Conservation (phyloP, 2,797 vertebrate species). For the Pseudochromis fuscus region DNA sequence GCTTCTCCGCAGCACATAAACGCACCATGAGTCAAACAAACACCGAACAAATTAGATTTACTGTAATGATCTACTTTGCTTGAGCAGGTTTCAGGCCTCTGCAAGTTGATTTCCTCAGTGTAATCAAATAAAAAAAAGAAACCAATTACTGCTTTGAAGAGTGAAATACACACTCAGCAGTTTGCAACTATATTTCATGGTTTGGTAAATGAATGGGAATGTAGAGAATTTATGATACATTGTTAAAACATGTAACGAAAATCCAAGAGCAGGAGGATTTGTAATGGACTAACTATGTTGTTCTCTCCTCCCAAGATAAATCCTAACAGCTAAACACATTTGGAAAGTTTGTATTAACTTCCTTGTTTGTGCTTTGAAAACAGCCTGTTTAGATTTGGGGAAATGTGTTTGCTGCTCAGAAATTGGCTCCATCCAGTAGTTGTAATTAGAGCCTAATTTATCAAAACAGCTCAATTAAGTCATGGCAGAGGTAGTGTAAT, state of each 20-base stretch:
- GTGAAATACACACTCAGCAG: background rate
- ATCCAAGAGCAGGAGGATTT: background rate
- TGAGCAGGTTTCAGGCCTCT: background rate
- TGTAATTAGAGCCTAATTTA: conserved; percentile 29
- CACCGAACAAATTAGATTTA: conserved; percentile 3
- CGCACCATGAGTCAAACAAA: conserved; percentile 10
- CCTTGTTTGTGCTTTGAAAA: conserved; percentile 2
- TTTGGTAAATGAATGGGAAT: conserved; percentile 4
- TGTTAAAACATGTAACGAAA: background rate
- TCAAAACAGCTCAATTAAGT: conserved; percentile 33
- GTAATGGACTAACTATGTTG: background rate
- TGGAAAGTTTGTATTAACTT: background rate
- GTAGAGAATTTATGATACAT: conserved; percentile 7
- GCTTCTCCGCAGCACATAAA: background rate
- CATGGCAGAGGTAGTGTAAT: conserved; percentile 2
- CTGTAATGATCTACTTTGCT: background rate
- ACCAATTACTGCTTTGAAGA: background rate
- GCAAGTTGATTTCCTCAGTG: conserved; percentile 17
- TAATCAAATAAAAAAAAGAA: conserved; percentile 12
- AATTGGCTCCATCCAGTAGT: conserved; percentile 2
- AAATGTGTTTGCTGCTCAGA: conserved; percentile 17
- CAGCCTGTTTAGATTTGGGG: background rate
- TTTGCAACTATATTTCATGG: conserved; percentile 10
- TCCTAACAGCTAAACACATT: background rate
- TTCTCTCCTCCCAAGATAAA: background rate